Conservation (phyloP, 2,888 invertebrate species). For the Helleia helle region DNA sequence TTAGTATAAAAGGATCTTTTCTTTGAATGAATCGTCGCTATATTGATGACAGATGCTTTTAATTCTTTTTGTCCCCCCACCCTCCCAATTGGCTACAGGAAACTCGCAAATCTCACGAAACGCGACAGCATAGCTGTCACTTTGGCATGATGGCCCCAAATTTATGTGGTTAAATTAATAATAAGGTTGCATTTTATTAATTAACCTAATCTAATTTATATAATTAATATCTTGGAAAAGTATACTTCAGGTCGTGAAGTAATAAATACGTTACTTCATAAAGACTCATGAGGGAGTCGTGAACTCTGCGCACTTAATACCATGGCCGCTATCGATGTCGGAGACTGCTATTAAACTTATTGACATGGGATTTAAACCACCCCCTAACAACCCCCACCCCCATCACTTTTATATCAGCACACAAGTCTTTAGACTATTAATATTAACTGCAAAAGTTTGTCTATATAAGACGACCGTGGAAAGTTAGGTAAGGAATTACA, state of each 20-base stretch:
- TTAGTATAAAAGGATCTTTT: too few relatives aligned
- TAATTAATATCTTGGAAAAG: background rate
- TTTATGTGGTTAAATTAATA: too few relatives aligned
- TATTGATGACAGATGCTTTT: too few relatives aligned
- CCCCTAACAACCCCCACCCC: slow-evolving; percentile 10
- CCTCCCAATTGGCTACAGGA: too few relatives aligned
- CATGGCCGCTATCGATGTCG: slow-evolving; percentile 16
- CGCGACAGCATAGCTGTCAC: too few relatives aligned
- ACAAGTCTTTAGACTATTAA: background rate
- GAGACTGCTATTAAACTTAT: slow-evolving; percentile 22
- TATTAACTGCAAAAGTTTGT: background rate
- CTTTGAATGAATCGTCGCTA: too few relatives aligned
- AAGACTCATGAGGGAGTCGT: slow-evolving; percentile 21
- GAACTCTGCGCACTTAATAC: background rate
- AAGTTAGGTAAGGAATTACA: background rate
- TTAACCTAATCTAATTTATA: background rate
- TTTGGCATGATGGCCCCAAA: too few relatives aligned
- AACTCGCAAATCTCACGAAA: too few relatives aligned
- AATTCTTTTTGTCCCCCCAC: too few relatives aligned
- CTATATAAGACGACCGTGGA: background rate
- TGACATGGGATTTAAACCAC: slow-evolving; percentile 19
- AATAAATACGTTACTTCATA: slow-evolving; percentile 21
- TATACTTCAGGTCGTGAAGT: slow-evolving; percentile 14
- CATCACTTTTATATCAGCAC: slow-evolving; percentile 9
- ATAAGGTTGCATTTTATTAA: too few relatives aligned